phyloP scores from a whole-genome alignment of 2,888 invertebrate genomes.

The Tetanocera ferruginea region DNA sequence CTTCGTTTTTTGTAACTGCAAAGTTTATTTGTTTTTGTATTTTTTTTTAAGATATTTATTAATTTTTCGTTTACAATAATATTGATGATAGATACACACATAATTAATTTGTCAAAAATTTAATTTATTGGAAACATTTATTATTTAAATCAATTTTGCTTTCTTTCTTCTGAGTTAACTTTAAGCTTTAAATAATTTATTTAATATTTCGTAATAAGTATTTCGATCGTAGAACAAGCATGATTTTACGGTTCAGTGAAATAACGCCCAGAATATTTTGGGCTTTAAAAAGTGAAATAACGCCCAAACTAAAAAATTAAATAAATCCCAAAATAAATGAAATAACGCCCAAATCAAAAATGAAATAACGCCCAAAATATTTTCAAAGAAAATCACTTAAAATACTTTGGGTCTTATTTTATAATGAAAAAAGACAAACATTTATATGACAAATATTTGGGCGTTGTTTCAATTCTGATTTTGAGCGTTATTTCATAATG shows the following conservation, averaged over 20 bases:
- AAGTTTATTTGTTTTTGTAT: neutral
- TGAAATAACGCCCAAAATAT: no score
- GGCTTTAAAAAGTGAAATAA: neutral
- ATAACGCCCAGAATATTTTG: neutral
- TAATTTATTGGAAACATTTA: conserved; percentile 11
- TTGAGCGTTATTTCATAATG: no score
- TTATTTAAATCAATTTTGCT: neutral
- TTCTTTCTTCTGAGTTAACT: neutral
- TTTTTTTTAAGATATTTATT: conserved; percentile 7
- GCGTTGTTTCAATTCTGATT: no score
- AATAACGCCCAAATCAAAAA: no score
- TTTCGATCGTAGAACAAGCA: neutral
- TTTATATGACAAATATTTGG: no score
- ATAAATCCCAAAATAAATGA: no score
- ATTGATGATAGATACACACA: conserved; percentile 5
- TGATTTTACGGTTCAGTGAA: neutral
- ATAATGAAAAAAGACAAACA: no score
- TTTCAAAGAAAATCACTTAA: no score
- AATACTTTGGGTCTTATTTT: no score
- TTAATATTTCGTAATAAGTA: no score
- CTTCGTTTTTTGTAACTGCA: neutral
- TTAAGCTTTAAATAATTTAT: no score
- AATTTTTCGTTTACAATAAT: conserved; percentile 25
- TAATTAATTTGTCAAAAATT: conserved; percentile 1
- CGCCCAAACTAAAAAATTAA: no score